These are phyloP conservation scores for Parthenolecanium corni DNA, from an alignment of 2,888 invertebrate genomes.

Conservation along the genomic window DNA sequence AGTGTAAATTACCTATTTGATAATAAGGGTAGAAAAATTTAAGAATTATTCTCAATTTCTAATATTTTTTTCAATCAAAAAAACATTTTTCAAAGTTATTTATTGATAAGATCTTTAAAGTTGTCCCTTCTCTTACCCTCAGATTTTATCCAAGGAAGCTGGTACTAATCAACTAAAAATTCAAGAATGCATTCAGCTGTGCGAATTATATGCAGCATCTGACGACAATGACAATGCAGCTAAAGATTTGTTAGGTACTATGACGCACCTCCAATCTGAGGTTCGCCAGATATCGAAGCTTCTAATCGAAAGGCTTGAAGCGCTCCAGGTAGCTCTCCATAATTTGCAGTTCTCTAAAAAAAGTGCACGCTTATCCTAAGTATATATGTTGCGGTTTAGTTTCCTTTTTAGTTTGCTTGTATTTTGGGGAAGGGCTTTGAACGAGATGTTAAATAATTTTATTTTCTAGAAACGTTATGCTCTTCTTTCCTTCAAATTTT, in stretches of 20 bases:
- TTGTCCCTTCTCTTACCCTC: no score
- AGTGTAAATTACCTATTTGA: no score
- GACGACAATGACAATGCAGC: background rate
- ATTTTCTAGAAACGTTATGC: no score
- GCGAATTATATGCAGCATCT: background rate
- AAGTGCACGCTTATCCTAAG: background rate
- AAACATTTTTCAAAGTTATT: no score
- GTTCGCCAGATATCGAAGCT: background rate
- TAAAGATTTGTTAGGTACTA: background rate
- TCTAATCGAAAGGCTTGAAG: conserved; percentile 11
- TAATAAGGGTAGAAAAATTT: no score
- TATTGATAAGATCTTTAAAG: no score
- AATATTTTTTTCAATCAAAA: no score
- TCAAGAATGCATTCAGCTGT: background rate
- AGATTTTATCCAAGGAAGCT: background rate
- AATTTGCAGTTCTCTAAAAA: conserved; percentile 6
- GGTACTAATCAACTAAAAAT: background rate
- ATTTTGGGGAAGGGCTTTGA: no score
- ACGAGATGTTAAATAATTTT: no score
- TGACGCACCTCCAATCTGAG: background rate
- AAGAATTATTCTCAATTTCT: no score
- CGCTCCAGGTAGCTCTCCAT: conserved; percentile 22
- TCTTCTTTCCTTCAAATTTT: background rate
- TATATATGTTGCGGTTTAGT: background rate
- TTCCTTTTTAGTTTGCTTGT: conserved; percentile 1